phyloP scores from a whole-genome alignment of 2,113 vertebrate species.

The Bubo bubo region DNA sequence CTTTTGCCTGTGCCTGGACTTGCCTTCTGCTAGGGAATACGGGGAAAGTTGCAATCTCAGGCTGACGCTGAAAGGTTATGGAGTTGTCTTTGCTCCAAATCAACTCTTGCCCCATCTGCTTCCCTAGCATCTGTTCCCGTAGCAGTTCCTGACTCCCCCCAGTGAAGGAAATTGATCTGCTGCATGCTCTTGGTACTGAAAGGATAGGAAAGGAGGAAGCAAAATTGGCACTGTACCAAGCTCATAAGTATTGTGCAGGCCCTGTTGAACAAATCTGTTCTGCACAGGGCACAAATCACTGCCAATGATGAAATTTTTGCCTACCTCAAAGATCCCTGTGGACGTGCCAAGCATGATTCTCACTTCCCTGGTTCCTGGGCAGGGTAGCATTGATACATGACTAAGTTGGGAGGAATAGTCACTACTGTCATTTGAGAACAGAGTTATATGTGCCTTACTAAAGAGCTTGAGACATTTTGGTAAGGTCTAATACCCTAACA shows the following conservation, averaged over 20 bases:
- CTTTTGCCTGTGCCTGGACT: not conserved
- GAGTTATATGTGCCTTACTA: not conserved
- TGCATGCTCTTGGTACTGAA: not conserved
- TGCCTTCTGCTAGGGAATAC: not conserved
- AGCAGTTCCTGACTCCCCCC: conserved; percentile 48
- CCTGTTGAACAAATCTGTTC: not conserved
- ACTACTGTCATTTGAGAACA: not conserved
- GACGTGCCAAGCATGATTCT: conserved; percentile 21
- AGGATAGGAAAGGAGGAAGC: not conserved
- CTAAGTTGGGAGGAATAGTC: not conserved
- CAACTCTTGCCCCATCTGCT: conserved; percentile 58
- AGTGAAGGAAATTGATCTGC: conserved; percentile 49
- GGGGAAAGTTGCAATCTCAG: not conserved
- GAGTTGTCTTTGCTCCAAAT: conserved; percentile 54
- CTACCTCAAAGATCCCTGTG: not conserved
- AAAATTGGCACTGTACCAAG: not conserved
- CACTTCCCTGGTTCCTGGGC: not conserved
- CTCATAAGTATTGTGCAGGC: not conserved
- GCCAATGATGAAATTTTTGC: not conserved
- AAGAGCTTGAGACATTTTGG: not conserved
- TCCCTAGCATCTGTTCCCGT: conserved; percentile 9
- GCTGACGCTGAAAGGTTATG: not conserved
- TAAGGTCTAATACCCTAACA: not conserved
- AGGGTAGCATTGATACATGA: not conserved
- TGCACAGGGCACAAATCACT: not conserved